Evolutionary conservation across 2,888 invertebrate genomes (phyloP).

Genomic region (Dryocosmus kuriphilus): DNA sequence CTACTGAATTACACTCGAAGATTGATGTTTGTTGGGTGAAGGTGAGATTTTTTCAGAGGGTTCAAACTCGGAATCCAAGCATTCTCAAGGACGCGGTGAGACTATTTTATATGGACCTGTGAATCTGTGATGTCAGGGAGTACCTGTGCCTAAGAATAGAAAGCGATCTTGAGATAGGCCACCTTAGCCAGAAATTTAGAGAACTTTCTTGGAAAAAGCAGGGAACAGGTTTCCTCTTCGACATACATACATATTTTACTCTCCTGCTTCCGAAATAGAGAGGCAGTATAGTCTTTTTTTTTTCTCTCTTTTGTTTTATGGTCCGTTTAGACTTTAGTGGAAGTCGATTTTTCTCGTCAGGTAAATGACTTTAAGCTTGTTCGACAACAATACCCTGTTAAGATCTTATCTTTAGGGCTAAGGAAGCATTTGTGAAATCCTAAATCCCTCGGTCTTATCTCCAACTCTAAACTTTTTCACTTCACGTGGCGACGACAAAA

Average conservation of each 20-base stretch:
- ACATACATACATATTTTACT: background rate
- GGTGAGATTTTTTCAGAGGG: background rate
- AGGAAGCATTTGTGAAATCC: background rate
- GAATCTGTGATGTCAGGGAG: background rate
- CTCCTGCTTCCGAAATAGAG: constrained; percentile 17
- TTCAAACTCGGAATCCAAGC: background rate
- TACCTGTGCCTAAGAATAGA: background rate
- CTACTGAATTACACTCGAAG: constrained; percentile 2
- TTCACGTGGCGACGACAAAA: background rate
- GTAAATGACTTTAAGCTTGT: constrained; percentile 14
- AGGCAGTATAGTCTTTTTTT: background rate
- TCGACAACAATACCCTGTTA: background rate
- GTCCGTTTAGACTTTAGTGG: background rate
- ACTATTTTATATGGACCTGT: background rate
- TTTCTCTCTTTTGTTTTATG: background rate
- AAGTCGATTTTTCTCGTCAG: background rate
- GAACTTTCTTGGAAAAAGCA: background rate
- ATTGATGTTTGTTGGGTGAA: background rate
- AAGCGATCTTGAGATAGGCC: background rate
- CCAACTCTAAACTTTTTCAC: constrained; percentile 1
- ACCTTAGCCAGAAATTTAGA: background rate
- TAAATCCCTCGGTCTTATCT: background rate
- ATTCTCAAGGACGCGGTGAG: constrained; percentile 5
- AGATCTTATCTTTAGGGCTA: background rate
- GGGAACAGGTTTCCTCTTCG: background rate